Evolutionary conservation across 2,888 invertebrate genomes (phyloP), one percentile per base, ranked within the genome.

Genomic region (Clepsis dumicolana): DNA sequence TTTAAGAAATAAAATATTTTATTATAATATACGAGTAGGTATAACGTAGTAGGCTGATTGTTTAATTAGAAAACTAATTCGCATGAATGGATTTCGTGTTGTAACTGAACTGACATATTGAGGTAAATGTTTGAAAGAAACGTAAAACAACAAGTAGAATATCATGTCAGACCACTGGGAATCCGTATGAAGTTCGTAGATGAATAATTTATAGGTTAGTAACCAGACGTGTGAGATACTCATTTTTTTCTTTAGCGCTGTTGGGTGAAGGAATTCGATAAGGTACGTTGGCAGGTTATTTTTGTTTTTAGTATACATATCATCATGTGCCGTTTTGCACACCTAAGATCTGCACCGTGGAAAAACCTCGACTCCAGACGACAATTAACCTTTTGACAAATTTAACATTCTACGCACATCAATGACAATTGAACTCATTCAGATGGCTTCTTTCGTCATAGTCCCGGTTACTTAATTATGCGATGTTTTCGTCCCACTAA

Each of bases 41-140:
- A n/a, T n/a, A n/a, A n/a, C n/a, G n/a, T n/a, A n/a, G n/a, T n/a
- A n/a, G n/a, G n/a, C n/a, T n/a, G n/a, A n/a, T n/a, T n/a, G n/a
- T n/a, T n/a, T 59, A 59, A 59, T 41, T 21, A 65, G 32, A 32
- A 25, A 8, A 1, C 14, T 53, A 52, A 59, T 21, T 38, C 18
- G 14, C 24, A 59, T 32, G 32, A 64, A 48, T 32, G 32, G 18
- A 64, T 44, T 2, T 2, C 24, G 35, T 16, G n/a, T 32, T 14
- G 16, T 63, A 53, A 52, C 29, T 14, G n/a, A 61, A 54, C 35
- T 56, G 62, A 56, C 56, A 16, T 25, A 14, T 18, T 8, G 27
- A 14, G 12, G 29, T 67, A 57, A 62, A 67, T 62, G 50, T 67
- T 63, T 67, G 27, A 61, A 38, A 48, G 16, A 54, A 44, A 54